Evolutionary conservation across 2,113 vertebrate genomes (phyloP).

Genomic region (Pao palembangensis): DNA sequence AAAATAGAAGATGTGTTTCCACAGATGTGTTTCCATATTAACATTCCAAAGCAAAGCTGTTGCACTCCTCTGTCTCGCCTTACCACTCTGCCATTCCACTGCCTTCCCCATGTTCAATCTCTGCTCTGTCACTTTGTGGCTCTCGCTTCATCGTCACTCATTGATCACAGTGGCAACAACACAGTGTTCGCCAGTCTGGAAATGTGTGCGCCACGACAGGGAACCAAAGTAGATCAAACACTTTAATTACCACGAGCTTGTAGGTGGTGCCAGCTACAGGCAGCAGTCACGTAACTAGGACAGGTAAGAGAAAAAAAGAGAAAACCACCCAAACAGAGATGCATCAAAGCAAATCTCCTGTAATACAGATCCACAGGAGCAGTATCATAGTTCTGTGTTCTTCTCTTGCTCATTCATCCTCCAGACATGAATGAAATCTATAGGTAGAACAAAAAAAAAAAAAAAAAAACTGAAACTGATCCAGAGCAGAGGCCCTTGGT

Average conservation of each 20-base stretch:
- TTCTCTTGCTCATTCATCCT: constrained; percentile 14
- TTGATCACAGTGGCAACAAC: constrained; percentile 71
- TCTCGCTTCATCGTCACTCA: constrained; percentile 62
- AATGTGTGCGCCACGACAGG: constrained; percentile 52
- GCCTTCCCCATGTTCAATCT: constrained; percentile 55
- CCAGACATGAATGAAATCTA: constrained; percentile 20
- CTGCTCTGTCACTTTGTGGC: constrained; percentile 64
- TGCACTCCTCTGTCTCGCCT: no score
- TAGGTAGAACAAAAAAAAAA: not conserved
- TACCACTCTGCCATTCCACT: not conserved
- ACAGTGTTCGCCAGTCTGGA: constrained; percentile 55
- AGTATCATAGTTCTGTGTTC: constrained; percentile 25
- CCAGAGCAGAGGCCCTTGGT: constrained; percentile 16
- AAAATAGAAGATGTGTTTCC: no score
- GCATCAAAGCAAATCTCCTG: constrained; percentile 37
- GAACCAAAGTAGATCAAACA: constrained; percentile 72
- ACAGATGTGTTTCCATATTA: no score
- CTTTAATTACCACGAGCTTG: constrained; percentile 74
- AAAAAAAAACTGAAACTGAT: constrained; percentile 9
- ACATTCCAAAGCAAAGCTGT: no score
- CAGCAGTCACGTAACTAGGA: constrained; percentile 59
- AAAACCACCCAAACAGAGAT: constrained; percentile 15
- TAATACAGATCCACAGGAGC: constrained; percentile 26
- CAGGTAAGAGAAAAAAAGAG: constrained; percentile 53
- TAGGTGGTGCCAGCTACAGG: constrained; percentile 67